These are phyloP conservation scores for Neoarius graeffei DNA, from an alignment of 2,113 vertebrate species.

Conservation along the genomic window DNA sequence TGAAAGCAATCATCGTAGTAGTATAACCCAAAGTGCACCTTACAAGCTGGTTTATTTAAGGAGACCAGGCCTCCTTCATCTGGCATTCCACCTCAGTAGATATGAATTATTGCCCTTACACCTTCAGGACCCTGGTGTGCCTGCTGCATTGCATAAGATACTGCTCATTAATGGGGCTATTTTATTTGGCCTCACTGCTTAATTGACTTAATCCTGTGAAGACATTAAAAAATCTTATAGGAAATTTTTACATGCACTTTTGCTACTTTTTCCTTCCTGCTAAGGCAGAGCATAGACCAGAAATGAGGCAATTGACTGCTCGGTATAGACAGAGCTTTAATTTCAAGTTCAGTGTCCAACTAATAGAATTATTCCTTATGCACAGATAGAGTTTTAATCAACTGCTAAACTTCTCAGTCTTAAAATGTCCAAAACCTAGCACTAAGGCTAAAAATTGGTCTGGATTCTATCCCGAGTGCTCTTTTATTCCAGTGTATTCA, in stretches of 20 bases:
- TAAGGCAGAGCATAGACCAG: background rate
- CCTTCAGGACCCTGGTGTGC: constrained; percentile 15
- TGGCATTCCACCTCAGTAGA: constrained; percentile 11
- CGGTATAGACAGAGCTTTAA: background rate
- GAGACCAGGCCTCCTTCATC: constrained; percentile 47
- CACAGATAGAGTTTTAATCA: background rate
- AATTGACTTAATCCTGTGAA: background rate
- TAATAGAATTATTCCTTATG: background rate
- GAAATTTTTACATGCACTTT: background rate
- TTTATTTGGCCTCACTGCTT: background rate
- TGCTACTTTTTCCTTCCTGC: background rate
- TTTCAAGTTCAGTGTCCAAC: background rate
- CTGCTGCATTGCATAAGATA: background rate
- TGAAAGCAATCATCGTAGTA: constrained; percentile 58
- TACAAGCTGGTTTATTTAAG: constrained; percentile 60
- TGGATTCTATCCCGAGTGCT: background rate
- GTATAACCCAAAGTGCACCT: constrained; percentile 56
- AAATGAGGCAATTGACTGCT: background rate
- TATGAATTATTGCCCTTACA: constrained; percentile 18
- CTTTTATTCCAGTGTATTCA: background rate
- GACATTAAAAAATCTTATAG: background rate
- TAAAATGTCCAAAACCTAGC: background rate
- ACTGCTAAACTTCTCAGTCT: background rate
- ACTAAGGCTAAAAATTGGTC: background rate
- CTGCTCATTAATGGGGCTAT: background rate